phyloP scores from a whole-genome alignment of 2,888 invertebrate species.

The Acleris sparsana region DNA sequence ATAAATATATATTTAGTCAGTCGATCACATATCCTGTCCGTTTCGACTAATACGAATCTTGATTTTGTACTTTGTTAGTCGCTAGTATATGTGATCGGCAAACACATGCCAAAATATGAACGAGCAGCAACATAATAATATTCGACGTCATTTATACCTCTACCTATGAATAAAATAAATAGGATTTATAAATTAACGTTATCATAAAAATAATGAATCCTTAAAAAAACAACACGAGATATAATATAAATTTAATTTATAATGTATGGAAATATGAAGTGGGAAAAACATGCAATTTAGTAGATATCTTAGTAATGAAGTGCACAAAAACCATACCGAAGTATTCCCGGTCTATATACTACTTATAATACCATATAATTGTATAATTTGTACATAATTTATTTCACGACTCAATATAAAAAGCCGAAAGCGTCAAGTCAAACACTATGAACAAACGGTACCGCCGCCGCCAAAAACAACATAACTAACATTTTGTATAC shows the following conservation, averaged over 20 bases:
- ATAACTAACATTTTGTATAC: neutral
- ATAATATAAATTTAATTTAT: no score
- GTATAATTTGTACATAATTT: neutral
- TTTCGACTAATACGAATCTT: no score
- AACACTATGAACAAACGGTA: slow-evolving; percentile 27
- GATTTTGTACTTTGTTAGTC: neutral
- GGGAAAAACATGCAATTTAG: slow-evolving; percentile 12
- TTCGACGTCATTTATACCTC: neutral
- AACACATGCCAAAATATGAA: slow-evolving; percentile 36
- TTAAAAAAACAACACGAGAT: neutral
- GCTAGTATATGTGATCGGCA: slow-evolving; percentile 9
- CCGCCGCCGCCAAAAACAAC: slow-evolving; percentile 20
- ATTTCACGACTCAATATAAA: slow-evolving; percentile 5
- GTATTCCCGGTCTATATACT: neutral
- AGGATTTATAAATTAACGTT: neutral
- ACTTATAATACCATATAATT: neutral
- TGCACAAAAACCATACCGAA: slow-evolving; percentile 3
- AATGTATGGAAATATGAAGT: neutral
- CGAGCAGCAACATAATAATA: slow-evolving; percentile 36
- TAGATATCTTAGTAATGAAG: slow-evolving; percentile 2
- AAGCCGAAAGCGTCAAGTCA: slow-evolving; percentile 34
- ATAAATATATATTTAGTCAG: slow-evolving; percentile 11
- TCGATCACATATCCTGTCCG: slow-evolving; percentile 4
- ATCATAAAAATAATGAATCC: neutral
- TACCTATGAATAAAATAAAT: neutral